Evolutionary conservation across 1,140 invertebrate species (phyloP).

Genomic region (Drosophila equinoxialis): DNA sequence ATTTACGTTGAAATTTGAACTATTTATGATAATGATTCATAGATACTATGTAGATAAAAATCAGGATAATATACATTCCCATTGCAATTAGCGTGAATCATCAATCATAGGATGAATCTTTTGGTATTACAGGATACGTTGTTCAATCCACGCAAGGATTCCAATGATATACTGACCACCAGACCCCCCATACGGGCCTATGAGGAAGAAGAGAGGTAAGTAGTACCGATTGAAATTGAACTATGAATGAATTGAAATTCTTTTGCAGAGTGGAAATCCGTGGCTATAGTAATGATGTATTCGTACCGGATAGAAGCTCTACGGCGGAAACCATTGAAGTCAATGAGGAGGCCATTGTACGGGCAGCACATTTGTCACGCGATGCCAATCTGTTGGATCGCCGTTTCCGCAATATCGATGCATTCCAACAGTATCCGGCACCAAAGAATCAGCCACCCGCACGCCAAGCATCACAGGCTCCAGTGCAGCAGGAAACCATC

Average conservation of each 20-base stretch:
- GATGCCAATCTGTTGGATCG: constrained; percentile 66
- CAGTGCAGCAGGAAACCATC: constrained; percentile 63
- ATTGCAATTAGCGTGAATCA: too few species aligned
- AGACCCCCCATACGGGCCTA: constrained; percentile 73
- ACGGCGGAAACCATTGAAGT: constrained; percentile 67
- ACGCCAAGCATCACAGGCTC: constrained; percentile 45
- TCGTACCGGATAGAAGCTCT: constrained; percentile 63
- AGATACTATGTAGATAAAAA: neutral
- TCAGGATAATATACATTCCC: neutral
- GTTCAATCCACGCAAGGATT: constrained; percentile 76
- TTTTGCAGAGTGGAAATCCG: constrained; percentile 56
- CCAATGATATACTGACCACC: constrained; percentile 72
- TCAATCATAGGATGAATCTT: neutral
- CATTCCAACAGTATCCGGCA: constrained; percentile 75
- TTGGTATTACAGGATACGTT: constrained; percentile 61
- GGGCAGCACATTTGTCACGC: constrained; percentile 72
- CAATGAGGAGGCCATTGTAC: constrained; percentile 70
- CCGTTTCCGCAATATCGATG: constrained; percentile 74
- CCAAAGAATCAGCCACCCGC: constrained; percentile 51
- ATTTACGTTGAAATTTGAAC: neutral
- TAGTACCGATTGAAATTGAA: neutral
- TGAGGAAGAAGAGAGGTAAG: constrained; percentile 55
- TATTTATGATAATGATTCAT: neutral
- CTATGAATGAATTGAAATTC: too few species aligned
- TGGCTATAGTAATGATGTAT: constrained; percentile 65